Percentiles rank a stretch among this genome's conserved stretches.
phyloP scores from a whole-genome alignment of 2,113 vertebrate species.

The Oreochromis aureus region DNA sequence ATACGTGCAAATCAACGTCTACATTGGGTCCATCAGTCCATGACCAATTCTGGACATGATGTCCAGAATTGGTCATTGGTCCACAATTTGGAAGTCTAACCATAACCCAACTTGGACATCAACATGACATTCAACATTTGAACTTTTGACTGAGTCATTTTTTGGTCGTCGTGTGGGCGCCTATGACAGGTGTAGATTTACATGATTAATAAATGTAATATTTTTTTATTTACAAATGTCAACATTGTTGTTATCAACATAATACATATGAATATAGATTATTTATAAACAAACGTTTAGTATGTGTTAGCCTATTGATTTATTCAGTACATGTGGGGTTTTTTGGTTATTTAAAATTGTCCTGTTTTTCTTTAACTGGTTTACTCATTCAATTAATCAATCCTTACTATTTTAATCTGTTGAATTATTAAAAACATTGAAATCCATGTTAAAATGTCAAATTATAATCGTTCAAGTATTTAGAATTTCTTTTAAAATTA shows the following conservation, averaged over 20 bases:
- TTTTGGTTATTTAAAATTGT: not conserved
- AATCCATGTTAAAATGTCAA: not conserved
- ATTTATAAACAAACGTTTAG: not conserved
- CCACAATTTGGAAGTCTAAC: not conserved
- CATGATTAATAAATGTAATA: not conserved
- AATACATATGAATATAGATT: not conserved
- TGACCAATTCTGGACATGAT: not conserved
- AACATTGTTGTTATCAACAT: not conserved
- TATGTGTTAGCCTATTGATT: not conserved
- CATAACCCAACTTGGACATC: not conserved
- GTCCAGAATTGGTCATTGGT: not conserved
- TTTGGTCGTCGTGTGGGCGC: not conserved
- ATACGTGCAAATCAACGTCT: not conserved
- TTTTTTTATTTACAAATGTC: not conserved
- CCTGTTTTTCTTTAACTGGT: not conserved
- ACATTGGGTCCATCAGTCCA: not conserved
- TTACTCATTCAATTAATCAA: not conserved
- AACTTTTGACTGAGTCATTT: not conserved
- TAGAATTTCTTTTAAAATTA: not conserved
- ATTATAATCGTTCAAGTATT: not conserved
- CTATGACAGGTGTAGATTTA: not conserved
- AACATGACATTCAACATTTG: not conserved
- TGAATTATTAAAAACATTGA: not conserved
- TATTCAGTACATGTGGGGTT: not conserved
- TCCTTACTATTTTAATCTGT: not conserved